phyloP scores from a whole-genome alignment of 92 coral and sea anemone species.

The Parazoanthus swiftii region DNA sequence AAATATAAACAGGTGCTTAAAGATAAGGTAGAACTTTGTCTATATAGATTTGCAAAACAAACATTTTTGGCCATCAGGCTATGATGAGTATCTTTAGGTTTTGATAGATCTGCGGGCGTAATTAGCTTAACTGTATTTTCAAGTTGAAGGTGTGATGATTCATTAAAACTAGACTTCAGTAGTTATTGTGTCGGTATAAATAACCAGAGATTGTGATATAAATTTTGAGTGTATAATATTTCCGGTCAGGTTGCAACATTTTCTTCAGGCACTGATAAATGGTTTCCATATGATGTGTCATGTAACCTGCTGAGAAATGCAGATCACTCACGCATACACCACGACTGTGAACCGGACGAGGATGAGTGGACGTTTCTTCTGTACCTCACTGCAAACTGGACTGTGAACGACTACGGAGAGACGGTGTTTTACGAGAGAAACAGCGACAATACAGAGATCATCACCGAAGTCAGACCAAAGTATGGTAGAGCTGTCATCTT shows the following conservation, averaged over 20 bases:
- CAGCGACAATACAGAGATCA: constrained; percentile 84
- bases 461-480: constrained; percentile 92
- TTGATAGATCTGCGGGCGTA: no score
- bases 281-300: constrained; percentile 98
- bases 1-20: no score
- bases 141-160: no score
- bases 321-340: constrained; percentile 94
- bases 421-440: constrained; percentile 89
- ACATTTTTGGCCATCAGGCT: no score
- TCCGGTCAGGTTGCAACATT: constrained; percentile 66
- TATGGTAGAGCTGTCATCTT: constrained; percentile 95
- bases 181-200: no score
- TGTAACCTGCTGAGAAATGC: constrained; percentile 96
- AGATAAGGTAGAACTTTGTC: no score
- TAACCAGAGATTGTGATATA: no score
- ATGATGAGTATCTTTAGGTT: no score
- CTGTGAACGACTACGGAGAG: constrained; percentile 96
- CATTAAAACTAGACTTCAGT: no score
- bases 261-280: constrained; percentile 73
- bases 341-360: constrained; percentile 70
- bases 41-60: no score
- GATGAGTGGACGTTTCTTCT: constrained; percentile 97
- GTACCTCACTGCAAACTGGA: constrained; percentile 92
- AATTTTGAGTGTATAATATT: not conserved
- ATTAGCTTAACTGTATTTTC: no score